Percentiles rank a stretch among this genome's conserved stretches.
Conservation (phyloP, 2,113 vertebrate species). For the Takifugu bimaculatus region DNA sequence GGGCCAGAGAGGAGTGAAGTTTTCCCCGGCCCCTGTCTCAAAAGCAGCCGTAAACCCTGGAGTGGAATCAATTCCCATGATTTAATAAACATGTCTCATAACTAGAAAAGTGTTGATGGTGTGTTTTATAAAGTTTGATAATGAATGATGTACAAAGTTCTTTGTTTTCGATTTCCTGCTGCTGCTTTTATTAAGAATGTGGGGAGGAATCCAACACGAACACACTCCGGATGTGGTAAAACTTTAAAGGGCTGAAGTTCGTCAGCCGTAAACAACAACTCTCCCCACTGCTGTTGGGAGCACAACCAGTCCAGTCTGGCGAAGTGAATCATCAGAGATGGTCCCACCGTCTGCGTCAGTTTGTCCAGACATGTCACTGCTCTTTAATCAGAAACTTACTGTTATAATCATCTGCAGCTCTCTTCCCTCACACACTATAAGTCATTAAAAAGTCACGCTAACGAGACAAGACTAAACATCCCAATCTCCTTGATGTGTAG, state of each 20-base stretch:
- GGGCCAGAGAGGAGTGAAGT: neutral
- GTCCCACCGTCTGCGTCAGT: constrained; percentile 28
- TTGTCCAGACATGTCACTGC: constrained; percentile 55
- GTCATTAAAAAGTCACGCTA: neutral
- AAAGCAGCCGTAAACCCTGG: constrained; percentile 3
- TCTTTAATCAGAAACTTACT: constrained; percentile 38
- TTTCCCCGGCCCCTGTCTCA: constrained; percentile 49
- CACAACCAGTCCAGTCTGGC: constrained; percentile 15
- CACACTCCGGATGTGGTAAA: constrained; percentile 19
- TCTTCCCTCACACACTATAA: constrained; percentile 15
- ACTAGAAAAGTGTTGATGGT: too few species aligned
- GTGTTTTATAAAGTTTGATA: too few species aligned
- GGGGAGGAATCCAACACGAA: neutral
- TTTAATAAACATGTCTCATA: too few species aligned
- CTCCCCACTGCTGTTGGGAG: constrained; percentile 22
- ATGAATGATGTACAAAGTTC: too few species aligned
- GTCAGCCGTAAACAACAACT: constrained; percentile 7
- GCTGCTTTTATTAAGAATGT: neutral
- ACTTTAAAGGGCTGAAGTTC: constrained; percentile 26
- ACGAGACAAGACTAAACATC: neutral
- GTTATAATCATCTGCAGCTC: constrained; percentile 35
- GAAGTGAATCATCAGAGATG: constrained; percentile 54
- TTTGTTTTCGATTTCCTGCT: neutral
- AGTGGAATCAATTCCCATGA: too few species aligned
- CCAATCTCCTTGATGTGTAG: neutral